Evolutionary conservation across 2,888 invertebrate genomes (phyloP), one percentile per base, ranked within the genome.

Genomic region (Hemicrepidius hirtus): DNA sequence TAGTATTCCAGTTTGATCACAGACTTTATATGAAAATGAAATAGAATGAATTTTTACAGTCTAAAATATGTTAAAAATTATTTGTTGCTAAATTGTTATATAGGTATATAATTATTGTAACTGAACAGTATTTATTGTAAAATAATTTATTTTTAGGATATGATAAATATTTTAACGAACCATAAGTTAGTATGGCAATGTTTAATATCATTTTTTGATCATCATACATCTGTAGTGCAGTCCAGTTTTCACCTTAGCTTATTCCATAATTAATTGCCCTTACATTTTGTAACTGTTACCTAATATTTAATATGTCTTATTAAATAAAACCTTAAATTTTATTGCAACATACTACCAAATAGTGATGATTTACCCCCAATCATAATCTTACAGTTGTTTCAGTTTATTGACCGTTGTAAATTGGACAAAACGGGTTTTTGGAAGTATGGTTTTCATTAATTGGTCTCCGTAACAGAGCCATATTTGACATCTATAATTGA

Each of bases 41-140:
- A 53, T 65, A 63, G 67, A 69, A 53, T 64, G 32, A 68, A 68
- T 64, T 74, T 76, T 71, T 60, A 65, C 64, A 68, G 63, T 68
- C 60, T 71, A 68, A 78, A 79, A 76, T 80, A 80, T 78, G 81
- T 81, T 81, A 78, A 78, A 78, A 78, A 78, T 82, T 80, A 83
- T 84, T 84, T 84, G 84, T 85, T 84, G 83, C 84, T 83, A 84
- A 82, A 84, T 84, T 83, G 84, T 84, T 84, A 83, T 69, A 84
- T 83, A 84, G 81, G 78, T 83, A 83, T 83, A 78, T 71, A 76
- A 68, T 69, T 65, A 73, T 68, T 77, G 76, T 71, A 71, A 65
- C 21, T 40, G 20, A 70, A 75, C 72, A 73, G 76, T 79, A 75
- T 76, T 80, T 79, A 79, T 76, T 78, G 75, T 73, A 75, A 49